phyloP scores from a whole-genome alignment of 2,113 vertebrate species.

The Melanerpes aurifrons region DNA sequence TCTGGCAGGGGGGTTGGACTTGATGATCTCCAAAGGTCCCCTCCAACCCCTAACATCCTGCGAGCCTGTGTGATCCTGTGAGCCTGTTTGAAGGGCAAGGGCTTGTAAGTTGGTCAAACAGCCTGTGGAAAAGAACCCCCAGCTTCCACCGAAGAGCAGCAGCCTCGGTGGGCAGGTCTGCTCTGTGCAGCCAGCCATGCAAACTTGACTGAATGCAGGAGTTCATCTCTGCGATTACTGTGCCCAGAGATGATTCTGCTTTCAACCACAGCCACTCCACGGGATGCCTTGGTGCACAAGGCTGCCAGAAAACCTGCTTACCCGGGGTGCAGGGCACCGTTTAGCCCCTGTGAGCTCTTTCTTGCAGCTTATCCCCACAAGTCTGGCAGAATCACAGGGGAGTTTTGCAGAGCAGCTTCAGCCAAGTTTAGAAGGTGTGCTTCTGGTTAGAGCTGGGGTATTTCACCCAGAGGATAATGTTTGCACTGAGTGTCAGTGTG shows the following conservation, averaged over 20 bases:
- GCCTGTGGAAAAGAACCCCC: background rate
- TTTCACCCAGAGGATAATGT: background rate
- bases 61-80: background rate
- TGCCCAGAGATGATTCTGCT: background rate
- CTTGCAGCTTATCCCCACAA: background rate
- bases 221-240: background rate
- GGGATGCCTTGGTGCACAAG: background rate
- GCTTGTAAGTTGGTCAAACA: background rate
- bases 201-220: background rate
- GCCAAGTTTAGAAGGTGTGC: background rate
- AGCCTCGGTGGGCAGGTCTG: background rate
- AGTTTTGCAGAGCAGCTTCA: background rate
- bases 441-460: background rate
- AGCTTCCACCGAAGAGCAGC: background rate
- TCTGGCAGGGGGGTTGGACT: no score
- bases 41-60: background rate
- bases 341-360: background rate
- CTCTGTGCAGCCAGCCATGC: background rate
- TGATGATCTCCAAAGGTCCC: no score
- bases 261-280: background rate
- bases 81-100: background rate
- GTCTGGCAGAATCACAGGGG: background rate
- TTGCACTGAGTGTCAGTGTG: conserved; percentile 7
- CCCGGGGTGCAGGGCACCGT: background rate
- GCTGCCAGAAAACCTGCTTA: background rate